Conservation (phyloP, 1,140 invertebrate species). For the Drosophila triauraria region DNA sequence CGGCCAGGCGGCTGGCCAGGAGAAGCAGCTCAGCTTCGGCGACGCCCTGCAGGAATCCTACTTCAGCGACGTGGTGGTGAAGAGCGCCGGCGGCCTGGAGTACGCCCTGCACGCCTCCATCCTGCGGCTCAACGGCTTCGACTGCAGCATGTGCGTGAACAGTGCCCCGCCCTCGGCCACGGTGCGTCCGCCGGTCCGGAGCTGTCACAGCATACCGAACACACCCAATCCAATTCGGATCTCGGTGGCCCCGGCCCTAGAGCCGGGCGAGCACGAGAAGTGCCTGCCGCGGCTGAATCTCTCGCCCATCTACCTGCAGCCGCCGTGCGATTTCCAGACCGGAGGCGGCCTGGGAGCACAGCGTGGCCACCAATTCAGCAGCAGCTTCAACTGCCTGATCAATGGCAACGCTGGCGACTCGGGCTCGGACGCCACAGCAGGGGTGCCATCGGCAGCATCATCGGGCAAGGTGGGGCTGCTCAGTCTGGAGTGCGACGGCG, state of each 20-base stretch:
- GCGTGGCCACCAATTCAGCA: conserved; percentile 65
- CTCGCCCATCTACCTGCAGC: conserved; percentile 77
- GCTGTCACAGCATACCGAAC: conserved; percentile 31
- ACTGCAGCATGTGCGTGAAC: conserved; percentile 85
- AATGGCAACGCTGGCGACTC: conserved; percentile 42
- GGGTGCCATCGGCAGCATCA: not conserved
- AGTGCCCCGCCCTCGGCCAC: conserved; percentile 14
- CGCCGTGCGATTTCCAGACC: conserved; percentile 51
- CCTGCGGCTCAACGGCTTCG: conserved; percentile 86
- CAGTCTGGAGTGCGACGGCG: conserved; percentile 24
- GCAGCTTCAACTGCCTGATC: conserved; percentile 76
- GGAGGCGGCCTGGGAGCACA: conserved; percentile 30
- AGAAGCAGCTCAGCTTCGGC: conserved; percentile 86
- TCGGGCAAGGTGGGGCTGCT: conserved; percentile 18
- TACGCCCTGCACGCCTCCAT: conserved; percentile 88
- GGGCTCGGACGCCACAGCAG: not conserved
- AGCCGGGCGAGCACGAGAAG: conserved; percentile 42
- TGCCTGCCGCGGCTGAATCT: conserved; percentile 65
- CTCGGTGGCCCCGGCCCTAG: conserved; percentile 47
- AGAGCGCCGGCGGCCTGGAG: conserved; percentile 71
- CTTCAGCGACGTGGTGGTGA: conserved; percentile 88
- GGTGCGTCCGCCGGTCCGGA: not conserved
- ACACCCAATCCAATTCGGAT: conserved; percentile 62
- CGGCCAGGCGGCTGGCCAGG: conserved; percentile 82
- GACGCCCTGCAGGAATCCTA: conserved; percentile 88